A percentile compares a stretch with the other conserved stretches of the same genome.
Conservation (phyloP, 2,797 vertebrate genomes). For the Eulemur coronatus region DNA sequence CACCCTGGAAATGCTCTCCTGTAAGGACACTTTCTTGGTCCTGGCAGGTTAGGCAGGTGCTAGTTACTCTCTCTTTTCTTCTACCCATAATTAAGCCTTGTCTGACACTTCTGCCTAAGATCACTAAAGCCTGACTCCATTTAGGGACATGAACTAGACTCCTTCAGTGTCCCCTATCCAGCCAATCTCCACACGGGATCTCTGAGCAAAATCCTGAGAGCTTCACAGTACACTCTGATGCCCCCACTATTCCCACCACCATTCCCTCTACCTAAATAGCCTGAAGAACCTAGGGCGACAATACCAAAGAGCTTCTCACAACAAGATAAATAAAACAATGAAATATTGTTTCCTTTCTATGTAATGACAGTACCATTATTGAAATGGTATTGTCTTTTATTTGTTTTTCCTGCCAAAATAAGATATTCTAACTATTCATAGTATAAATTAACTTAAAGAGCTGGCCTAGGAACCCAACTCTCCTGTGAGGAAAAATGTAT, state of each 20-base stretch:
- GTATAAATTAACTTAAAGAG: constrained; percentile 1
- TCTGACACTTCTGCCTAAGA: not conserved
- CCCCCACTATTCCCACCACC: not conserved
- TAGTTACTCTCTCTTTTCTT: not conserved
- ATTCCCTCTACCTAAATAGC: not conserved
- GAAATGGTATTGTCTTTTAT: not conserved
- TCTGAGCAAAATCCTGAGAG: not conserved
- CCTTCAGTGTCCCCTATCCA: not conserved
- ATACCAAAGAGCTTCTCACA: not conserved
- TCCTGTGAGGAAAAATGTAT: not conserved
- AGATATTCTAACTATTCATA: not conserved
- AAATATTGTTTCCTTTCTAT: not conserved
- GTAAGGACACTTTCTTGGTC: not conserved
- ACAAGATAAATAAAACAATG: not conserved
- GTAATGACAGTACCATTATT: not conserved
- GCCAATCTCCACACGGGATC: not conserved
- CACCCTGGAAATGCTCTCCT: not conserved
- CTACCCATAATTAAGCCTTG: not conserved
- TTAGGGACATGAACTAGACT: not conserved
- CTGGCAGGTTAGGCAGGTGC: not conserved
- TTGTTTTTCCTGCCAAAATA: not conserved
- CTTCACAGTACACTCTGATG: not conserved
- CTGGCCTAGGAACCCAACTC: not conserved
- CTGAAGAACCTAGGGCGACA: not conserved
- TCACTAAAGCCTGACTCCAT: not conserved